These are phyloP conservation scores for Acromyrmex echinatior DNA, from an alignment of 1,140 invertebrate genomes.

Conservation along the genomic window DNA sequence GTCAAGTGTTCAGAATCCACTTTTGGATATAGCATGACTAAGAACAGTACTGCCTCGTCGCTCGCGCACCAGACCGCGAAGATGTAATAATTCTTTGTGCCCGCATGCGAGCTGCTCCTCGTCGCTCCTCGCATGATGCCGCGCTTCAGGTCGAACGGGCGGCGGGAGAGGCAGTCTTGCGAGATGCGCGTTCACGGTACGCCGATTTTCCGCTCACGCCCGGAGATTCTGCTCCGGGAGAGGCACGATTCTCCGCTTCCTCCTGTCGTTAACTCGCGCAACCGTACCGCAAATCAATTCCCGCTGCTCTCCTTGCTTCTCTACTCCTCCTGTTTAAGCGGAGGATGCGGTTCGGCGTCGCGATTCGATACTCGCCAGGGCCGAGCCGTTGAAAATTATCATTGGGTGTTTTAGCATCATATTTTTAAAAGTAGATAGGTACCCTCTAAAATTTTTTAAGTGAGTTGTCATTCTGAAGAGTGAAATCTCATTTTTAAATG, in stretches of 20 bases:
- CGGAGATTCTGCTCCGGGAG: conserved; percentile 51
- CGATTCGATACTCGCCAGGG: conserved; percentile 6
- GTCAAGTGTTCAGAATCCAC: conserved; percentile 62
- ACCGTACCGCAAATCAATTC: conserved; percentile 62
- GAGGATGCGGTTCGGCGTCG: neutral
- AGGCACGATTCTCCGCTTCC: conserved; percentile 48
- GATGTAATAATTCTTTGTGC: conserved; percentile 83
- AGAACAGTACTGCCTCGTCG: conserved; percentile 62
- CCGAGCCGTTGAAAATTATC: neutral
- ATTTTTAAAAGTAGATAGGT: neutral
- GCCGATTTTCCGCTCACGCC: conserved; percentile 76
- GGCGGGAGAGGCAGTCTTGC: conserved; percentile 71
- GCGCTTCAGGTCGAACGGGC: conserved; percentile 57
- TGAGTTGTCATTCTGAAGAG: too few relatives aligned
- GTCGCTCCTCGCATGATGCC: conserved; percentile 32
- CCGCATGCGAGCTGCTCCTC: conserved; percentile 70
- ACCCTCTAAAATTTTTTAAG: too few relatives aligned
- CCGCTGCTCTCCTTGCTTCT: neutral
- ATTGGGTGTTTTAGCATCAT: neutral
- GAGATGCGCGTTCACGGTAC: conserved; percentile 78
- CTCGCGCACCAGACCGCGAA: conserved; percentile 82
- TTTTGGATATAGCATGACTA: conserved; percentile 76
- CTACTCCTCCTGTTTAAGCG: neutral
- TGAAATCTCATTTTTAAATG: too few relatives aligned
- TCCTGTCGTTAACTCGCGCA: conserved; percentile 60